Conservation (phyloP, 2,797 vertebrate genomes). For the Leuciscus waleckii region DNA sequence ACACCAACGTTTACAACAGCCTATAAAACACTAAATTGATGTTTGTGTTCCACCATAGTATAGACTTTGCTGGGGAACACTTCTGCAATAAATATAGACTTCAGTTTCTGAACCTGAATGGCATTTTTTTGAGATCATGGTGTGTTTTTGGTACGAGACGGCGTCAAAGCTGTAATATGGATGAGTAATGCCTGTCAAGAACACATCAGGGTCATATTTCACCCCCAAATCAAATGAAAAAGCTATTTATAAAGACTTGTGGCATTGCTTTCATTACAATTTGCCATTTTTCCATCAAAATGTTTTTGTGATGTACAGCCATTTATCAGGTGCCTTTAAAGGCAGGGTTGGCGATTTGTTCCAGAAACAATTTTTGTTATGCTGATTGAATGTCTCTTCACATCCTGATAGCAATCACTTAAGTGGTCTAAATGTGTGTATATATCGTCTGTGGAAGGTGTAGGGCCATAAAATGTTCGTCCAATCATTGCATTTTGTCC, state of each 20-base stretch:
- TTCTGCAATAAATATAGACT: not conserved
- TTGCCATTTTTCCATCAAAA: not conserved
- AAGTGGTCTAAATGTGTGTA: no score
- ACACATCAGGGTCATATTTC: not conserved
- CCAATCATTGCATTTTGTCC: no score
- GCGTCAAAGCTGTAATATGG: not conserved
- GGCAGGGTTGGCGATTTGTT: no score
- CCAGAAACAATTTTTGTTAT: no score
- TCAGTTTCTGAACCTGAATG: not conserved
- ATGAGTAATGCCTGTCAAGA: not conserved
- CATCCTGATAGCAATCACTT: no score
- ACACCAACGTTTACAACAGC: slow-evolving; percentile 1
- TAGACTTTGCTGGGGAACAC: not conserved
- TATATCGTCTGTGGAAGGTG: no score
- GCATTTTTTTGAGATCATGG: not conserved
- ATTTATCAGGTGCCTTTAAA: no score
- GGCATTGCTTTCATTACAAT: not conserved
- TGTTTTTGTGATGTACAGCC: no score
- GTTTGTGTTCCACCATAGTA: not conserved
- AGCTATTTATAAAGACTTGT: not conserved
- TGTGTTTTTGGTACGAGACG: no score
- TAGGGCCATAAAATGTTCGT: no score
- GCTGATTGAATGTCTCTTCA: no score
- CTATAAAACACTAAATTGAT: slow-evolving; percentile 19
- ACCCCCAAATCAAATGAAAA: not conserved